Percentiles rank a stretch among this genome's conserved stretches.
These are phyloP conservation scores for Megalopta genalis DNA, from an alignment of 1,140 invertebrate species.

Conservation along the genomic window DNA sequence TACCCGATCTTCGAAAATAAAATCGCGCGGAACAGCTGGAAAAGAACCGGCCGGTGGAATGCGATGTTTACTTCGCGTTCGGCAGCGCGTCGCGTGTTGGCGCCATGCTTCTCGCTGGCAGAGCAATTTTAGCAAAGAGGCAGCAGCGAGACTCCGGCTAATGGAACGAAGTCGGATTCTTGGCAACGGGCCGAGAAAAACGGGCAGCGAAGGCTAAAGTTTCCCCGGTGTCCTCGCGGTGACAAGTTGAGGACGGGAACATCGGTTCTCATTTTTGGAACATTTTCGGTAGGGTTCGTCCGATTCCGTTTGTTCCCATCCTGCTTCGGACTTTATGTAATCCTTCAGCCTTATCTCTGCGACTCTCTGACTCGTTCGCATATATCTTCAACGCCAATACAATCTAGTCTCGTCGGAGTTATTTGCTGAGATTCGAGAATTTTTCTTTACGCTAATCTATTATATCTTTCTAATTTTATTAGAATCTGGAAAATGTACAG, in stretches of 20 bases:
- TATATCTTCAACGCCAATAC: too few species aligned
- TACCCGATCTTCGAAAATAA: not conserved
- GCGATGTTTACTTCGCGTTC: slow-evolving; percentile 16
- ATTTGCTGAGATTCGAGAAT: too few species aligned
- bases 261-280: not conserved
- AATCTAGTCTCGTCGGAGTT: too few species aligned
- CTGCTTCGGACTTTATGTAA: not conserved
- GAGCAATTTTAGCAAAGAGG: slow-evolving; percentile 27
- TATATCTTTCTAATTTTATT: too few species aligned
- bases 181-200: slow-evolving; percentile 30
- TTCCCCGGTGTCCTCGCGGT: slow-evolving; percentile 24
- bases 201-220: slow-evolving; percentile 20
- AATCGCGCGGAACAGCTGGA: slow-evolving; percentile 10
- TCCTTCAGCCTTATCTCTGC: not conserved
- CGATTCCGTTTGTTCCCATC: not conserved
- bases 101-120: slow-evolving; percentile 12
- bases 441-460: too few species aligned
- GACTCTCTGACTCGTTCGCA: too few species aligned
- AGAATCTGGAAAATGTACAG: too few species aligned
- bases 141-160: not conserved
- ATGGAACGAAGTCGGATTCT: slow-evolving; percentile 34
- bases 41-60: slow-evolving; percentile 10
- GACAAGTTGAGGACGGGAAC: slow-evolving; percentile 1
- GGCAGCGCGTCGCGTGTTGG: slow-evolving; percentile 11
- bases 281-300: not conserved